Evolutionary conservation across 2,113 vertebrate genomes (phyloP).

Genomic region (Cisticola juncidis): DNA sequence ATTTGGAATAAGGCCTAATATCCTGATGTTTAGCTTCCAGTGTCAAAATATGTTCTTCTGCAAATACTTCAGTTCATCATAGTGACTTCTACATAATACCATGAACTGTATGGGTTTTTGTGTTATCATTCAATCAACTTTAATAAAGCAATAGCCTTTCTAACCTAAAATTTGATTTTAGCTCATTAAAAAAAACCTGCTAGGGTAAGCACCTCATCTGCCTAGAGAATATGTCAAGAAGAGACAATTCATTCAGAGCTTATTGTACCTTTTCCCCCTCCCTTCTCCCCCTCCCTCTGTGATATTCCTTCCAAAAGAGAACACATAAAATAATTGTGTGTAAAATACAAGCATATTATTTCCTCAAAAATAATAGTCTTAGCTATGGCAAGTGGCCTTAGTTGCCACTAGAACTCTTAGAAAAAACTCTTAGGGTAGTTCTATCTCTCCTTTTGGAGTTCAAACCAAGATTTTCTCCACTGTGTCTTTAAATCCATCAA

Average conservation of each 20-base stretch:
- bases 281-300: too few species aligned
- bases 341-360: neutral
- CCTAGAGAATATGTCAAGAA: neutral
- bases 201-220: neutral
- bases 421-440: neutral
- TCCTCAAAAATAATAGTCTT: neutral
- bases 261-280: neutral
- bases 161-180: neutral
- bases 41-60: neutral
- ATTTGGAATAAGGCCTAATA: neutral
- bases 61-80: neutral
- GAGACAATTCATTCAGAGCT: neutral
- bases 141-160: neutral
- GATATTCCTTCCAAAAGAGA: neutral
- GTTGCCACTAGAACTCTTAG: neutral
- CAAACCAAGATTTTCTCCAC: neutral
- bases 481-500: neutral
- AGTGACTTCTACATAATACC: neutral
- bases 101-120: neutral
- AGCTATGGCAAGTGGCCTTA: neutral
- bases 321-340: neutral
- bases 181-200: neutral
- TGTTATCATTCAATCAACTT: neutral
- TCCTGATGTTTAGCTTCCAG: neutral
- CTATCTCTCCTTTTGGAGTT: neutral